Conservation (phyloP, 2,888 invertebrate genomes). For the Smittia aterrima region DNA sequence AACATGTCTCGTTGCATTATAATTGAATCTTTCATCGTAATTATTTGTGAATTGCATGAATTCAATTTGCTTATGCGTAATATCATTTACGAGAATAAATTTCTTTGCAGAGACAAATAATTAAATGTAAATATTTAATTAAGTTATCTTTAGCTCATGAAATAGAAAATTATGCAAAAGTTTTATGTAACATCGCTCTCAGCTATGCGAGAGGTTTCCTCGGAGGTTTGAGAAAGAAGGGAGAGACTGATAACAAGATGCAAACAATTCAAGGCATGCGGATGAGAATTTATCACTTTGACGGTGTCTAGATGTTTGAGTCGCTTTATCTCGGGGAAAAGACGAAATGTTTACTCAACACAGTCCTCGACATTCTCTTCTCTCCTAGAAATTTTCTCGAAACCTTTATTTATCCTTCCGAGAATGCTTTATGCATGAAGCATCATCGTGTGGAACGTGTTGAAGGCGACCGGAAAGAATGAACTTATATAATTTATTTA, state of each 20-base stretch:
- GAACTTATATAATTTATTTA: background rate
- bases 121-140: slow-evolving; percentile 30
- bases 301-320: background rate
- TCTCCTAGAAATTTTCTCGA: background rate
- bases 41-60: background rate
- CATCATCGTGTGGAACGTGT: background rate
- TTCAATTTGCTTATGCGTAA: background rate
- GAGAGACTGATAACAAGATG: slow-evolving; percentile 11
- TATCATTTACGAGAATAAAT: background rate
- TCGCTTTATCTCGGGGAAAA: background rate
- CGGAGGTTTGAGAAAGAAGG: background rate
- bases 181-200: slow-evolving; percentile 3
- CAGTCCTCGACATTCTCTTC: background rate
- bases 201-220: background rate
- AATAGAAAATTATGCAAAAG: slow-evolving; percentile 18
- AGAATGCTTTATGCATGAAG: slow-evolving; percentile 7
- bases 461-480: background rate
- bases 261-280: slow-evolving; percentile 12
- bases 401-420: slow-evolving; percentile 13
- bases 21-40: background rate
- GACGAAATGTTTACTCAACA: background rate
- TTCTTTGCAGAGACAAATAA: background rate
- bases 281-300: slow-evolving; percentile 6
- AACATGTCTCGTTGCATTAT: background rate
- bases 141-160: background rate